Evolutionary conservation across 2,888 invertebrate genomes (phyloP).

Genomic region (Noctua fimbriata): DNA sequence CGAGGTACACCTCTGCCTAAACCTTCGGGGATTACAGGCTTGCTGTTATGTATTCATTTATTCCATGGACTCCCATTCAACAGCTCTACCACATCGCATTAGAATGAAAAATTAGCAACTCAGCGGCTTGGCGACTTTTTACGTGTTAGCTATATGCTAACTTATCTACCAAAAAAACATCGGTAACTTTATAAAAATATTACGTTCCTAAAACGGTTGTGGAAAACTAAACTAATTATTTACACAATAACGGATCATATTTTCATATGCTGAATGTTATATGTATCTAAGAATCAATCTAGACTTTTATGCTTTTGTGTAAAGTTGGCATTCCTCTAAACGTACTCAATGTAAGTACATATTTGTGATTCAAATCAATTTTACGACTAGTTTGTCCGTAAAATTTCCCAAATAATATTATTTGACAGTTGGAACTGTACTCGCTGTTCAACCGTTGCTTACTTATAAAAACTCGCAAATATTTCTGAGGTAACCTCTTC

Average conservation of each 20-base stretch:
- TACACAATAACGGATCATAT: constrained; percentile 37
- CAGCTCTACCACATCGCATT: neutral
- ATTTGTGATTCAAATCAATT: constrained; percentile 26
- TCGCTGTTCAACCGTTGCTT: neutral
- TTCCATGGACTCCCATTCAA: neutral
- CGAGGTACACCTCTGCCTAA: neutral
- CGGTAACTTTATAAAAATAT: neutral
- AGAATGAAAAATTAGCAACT: neutral
- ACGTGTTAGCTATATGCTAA: too few relatives aligned
- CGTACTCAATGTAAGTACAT: constrained; percentile 16
- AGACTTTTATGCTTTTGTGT: constrained; percentile 14
- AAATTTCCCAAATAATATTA: constrained; percentile 6
- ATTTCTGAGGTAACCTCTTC: neutral
- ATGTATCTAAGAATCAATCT: constrained; percentile 24
- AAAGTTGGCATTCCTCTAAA: constrained; percentile 22
- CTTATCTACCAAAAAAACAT: neutral
- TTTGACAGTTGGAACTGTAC: constrained; percentile 15
- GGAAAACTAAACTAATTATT: constrained; percentile 36
- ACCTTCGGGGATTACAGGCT: neutral
- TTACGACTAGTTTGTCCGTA: constrained; percentile 13
- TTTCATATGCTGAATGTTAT: constrained; percentile 33
- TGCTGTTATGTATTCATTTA: neutral
- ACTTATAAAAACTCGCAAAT: neutral
- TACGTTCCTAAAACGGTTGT: constrained; percentile 59
- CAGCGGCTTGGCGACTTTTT: neutral